Percentiles rank a stretch among this genome's conserved stretches.
These are phyloP conservation scores for Alces alces DNA, from an alignment of 2,113 vertebrate species.

Conservation along the genomic window DNA sequence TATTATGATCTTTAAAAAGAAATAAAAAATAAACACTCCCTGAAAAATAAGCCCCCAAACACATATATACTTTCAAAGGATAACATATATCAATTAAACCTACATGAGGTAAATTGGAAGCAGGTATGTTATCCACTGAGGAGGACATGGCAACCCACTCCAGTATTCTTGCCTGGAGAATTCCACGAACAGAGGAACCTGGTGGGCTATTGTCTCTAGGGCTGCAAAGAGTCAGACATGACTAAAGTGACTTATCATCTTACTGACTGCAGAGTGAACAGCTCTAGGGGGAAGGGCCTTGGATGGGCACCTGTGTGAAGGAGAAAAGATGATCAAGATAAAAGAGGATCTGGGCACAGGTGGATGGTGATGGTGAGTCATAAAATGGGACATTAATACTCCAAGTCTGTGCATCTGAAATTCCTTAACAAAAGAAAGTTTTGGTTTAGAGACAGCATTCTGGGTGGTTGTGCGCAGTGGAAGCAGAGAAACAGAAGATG, in stretches of 20 bases:
- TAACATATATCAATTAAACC: neutral
- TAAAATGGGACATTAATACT: too few relatives aligned
- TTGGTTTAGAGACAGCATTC: neutral
- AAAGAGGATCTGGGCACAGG: neutral
- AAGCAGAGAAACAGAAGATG: neutral
- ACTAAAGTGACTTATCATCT: neutral
- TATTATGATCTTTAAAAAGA: neutral
- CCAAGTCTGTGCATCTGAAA: neutral
- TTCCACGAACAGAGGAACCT: neutral
- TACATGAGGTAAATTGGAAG: neutral
- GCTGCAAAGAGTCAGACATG: neutral
- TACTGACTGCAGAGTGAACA: neutral
- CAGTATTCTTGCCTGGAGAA: neutral
- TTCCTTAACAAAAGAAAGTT: neutral
- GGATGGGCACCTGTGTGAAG: neutral
- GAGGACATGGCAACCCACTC: neutral
- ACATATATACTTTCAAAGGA: neutral
- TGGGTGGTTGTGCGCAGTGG: accelerated
- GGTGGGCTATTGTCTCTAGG: neutral
- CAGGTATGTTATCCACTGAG: neutral
- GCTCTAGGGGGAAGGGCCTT: accelerated
- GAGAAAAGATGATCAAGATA: neutral
- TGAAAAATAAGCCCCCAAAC: neutral
- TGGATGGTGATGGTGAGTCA: neutral
- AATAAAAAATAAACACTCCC: neutral